Evolutionary conservation across 2,888 invertebrate genomes (phyloP).

Genomic region (Seira sanloemensis): DNA sequence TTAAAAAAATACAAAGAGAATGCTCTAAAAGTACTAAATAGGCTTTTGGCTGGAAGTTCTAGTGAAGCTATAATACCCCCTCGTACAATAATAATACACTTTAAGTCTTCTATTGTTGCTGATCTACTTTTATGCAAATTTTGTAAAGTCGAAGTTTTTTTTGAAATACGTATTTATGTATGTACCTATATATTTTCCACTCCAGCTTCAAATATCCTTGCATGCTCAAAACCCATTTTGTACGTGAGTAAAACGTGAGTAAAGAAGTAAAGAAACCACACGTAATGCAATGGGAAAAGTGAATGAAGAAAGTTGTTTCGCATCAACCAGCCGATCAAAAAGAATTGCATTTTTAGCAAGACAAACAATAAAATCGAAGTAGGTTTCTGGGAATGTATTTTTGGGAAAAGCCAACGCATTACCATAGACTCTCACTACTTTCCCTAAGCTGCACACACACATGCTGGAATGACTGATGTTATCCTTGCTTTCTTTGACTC

Average conservation of each 20-base stretch:
- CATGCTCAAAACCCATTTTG: background rate
- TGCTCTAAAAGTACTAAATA: background rate
- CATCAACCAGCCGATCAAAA: background rate
- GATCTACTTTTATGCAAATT: constrained; percentile 19
- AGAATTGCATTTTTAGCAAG: background rate
- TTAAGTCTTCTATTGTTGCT: background rate
- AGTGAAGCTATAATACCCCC: background rate
- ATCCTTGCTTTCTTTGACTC: constrained; percentile 25
- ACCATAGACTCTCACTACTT: background rate
- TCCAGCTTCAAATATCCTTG: background rate
- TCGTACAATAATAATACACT: background rate
- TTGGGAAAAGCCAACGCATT: background rate
- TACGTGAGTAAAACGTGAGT: background rate
- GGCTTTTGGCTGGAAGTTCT: background rate
- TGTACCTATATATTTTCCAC: no score
- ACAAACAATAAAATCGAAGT: constrained; percentile 1
- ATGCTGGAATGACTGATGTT: constrained; percentile 15
- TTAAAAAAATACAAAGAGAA: background rate
- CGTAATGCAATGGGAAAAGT: background rate
- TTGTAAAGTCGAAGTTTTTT: background rate
- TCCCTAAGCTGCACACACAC: background rate
- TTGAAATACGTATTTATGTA: background rate
- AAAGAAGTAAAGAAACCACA: background rate
- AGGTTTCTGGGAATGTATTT: background rate
- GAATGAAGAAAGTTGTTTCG: background rate